Evolutionary conservation across 2,888 invertebrate genomes (phyloP).

Genomic region (Encarsia formosa): DNA sequence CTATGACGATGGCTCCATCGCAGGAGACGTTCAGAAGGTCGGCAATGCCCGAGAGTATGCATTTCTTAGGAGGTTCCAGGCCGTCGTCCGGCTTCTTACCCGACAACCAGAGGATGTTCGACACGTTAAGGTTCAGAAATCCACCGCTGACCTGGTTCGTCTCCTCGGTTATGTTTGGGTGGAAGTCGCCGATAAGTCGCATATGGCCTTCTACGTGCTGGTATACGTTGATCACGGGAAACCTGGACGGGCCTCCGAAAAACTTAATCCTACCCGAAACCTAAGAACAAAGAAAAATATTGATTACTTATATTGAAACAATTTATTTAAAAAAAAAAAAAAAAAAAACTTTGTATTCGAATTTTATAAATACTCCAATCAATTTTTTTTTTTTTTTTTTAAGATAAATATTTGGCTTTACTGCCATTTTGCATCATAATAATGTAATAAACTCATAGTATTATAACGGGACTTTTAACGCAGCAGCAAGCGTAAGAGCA

Average conservation of each 20-base stretch:
- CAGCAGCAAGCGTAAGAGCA: too few relatives aligned
- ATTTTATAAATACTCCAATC: too few relatives aligned
- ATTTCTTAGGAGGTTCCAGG: conserved; percentile 56
- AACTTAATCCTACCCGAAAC: conserved; percentile 68
- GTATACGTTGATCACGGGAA: conserved; percentile 59
- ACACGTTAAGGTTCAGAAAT: conserved; percentile 54
- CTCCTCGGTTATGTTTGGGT: conserved; percentile 54
- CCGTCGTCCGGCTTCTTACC: conserved; percentile 65
- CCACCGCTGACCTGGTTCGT: conserved; percentile 55
- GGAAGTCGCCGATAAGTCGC: conserved; percentile 57
- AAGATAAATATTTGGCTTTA: too few relatives aligned
- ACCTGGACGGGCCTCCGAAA: conserved; percentile 64
- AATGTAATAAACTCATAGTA: too few relatives aligned
- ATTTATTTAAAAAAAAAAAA: too few relatives aligned
- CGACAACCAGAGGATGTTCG: conserved; percentile 64
- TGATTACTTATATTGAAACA: neutral
- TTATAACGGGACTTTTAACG: too few relatives aligned
- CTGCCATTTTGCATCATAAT: too few relatives aligned
- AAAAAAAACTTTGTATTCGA: too few relatives aligned
- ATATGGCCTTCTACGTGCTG: conserved; percentile 58
- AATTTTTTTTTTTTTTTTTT: too few relatives aligned
- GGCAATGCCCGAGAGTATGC: conserved; percentile 67
- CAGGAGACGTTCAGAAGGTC: conserved; percentile 67
- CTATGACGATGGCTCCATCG: conserved; percentile 66
- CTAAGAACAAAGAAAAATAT: conserved; percentile 25